Evolutionary conservation across 1,140 invertebrate genomes (phyloP).

Genomic region (Trichogramma pretiosum): DNA sequence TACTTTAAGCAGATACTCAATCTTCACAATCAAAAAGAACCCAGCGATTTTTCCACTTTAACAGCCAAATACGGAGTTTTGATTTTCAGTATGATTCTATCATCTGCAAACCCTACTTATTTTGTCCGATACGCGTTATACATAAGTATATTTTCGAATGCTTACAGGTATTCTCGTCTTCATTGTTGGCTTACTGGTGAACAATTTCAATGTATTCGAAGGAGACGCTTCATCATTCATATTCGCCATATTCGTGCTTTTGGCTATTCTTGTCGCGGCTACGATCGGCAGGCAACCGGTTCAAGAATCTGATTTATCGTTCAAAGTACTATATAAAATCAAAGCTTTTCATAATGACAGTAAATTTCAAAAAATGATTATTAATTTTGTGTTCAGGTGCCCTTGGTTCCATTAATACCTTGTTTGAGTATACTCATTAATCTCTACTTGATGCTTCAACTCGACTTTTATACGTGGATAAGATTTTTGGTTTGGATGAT

Average conservation of each 20-base stretch:
- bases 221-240: background rate
- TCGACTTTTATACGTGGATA: slow-evolving; percentile 76
- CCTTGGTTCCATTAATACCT: slow-evolving; percentile 76
- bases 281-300: slow-evolving; percentile 43
- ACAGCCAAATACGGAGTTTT: slow-evolving; percentile 52
- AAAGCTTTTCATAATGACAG: slow-evolving; percentile 4
- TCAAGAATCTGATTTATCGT: slow-evolving; percentile 36
- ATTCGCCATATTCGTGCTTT: slow-evolving; percentile 26
- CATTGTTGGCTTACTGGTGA: slow-evolving; percentile 14
- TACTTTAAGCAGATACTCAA: slow-evolving; percentile 47
- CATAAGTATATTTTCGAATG: background rate
- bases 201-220: slow-evolving; percentile 6
- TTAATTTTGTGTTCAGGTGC: slow-evolving; percentile 58
- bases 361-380: slow-evolving; percentile 1
- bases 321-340: slow-evolving; percentile 36
- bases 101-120: too few relatives aligned
- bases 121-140: background rate
- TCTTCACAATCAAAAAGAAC: slow-evolving; percentile 50
- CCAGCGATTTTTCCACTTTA: slow-evolving; percentile 47
- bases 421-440: slow-evolving; percentile 78
- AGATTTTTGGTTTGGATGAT: slow-evolving; percentile 74
- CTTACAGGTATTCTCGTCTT: slow-evolving; percentile 32
- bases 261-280: slow-evolving; percentile 35
- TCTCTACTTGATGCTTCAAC: slow-evolving; percentile 78
- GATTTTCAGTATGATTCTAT: slow-evolving; percentile 51